These are phyloP conservation scores for Halichoerus grypus DNA, from an alignment of 2,113 vertebrate genomes.

Conservation along the genomic window DNA sequence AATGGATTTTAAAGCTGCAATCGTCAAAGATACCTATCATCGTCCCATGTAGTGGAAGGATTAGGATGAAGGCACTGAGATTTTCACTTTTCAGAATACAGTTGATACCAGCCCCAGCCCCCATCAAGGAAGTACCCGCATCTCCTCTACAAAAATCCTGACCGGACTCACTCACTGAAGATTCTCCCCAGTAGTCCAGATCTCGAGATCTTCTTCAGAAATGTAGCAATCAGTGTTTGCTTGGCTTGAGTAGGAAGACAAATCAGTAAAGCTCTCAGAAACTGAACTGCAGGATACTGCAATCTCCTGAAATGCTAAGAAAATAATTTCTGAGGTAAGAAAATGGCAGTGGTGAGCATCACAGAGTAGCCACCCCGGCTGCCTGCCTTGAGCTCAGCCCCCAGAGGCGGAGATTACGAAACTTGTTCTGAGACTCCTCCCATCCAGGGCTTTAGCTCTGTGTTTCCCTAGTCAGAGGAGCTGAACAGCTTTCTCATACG, in stretches of 20 bases:
- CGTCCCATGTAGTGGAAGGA: background rate
- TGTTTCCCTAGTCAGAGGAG: background rate
- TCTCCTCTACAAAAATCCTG: background rate
- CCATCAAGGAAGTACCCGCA: background rate
- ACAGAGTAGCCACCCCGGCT: background rate
- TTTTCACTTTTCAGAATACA: too few relatives aligned
- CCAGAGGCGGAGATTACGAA: too few relatives aligned
- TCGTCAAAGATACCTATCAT: background rate
- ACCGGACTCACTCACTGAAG: background rate
- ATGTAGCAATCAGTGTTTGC: background rate
- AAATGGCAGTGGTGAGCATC: background rate
- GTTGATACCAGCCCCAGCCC: background rate
- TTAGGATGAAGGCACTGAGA: background rate
- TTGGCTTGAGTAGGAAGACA: background rate
- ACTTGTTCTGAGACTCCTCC: background rate
- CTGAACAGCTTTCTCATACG: background rate
- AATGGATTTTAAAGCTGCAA: background rate
- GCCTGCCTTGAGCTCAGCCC: rapidly evolving
- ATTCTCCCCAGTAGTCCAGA: background rate
- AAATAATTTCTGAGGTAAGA: background rate
- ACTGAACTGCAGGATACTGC: background rate
- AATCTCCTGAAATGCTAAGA: background rate
- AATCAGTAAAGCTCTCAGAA: background rate
- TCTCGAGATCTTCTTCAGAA: background rate
- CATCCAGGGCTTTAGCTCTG: background rate